Percentiles rank a stretch among this genome's conserved stretches.
Conservation (phyloP, 2,888 invertebrate genomes). For the Digitonthophagus gazella region DNA sequence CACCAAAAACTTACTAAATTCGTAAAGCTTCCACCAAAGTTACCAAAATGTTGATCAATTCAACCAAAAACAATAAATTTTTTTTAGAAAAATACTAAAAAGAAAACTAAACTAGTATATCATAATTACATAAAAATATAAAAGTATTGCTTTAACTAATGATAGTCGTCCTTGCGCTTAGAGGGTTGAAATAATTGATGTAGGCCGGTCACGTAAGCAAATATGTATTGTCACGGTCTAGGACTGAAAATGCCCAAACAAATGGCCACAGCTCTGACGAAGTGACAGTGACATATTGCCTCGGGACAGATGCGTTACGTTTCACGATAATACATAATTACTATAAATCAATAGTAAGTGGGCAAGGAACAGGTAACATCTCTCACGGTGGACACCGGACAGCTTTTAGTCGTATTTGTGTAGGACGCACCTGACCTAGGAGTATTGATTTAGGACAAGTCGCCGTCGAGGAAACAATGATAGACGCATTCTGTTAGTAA, state of each 20-base stretch:
- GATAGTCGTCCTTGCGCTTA: background rate
- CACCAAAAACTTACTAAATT: no score
- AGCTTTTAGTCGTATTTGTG: conserved; percentile 41
- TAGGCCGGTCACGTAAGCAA: conserved; percentile 12
- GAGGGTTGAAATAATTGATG: conserved; percentile 2
- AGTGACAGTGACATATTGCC: conserved; percentile 39
- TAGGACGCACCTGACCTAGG: conserved; percentile 41
- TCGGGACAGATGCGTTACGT: conserved; percentile 37
- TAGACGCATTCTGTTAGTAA: conserved; percentile 27
- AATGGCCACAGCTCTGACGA: conserved; percentile 1
- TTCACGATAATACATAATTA: conserved; percentile 39
- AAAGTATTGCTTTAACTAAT: background rate
- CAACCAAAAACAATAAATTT: no score
- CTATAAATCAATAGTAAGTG: conserved; percentile 43
- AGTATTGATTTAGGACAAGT: conserved; percentile 41
- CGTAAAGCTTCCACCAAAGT: no score
- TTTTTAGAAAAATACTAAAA: no score
- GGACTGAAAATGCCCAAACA: conserved; percentile 8
- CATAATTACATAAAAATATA: background rate
- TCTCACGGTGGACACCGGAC: conserved; percentile 39
- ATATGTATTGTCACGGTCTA: conserved; percentile 7
- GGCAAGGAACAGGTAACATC: conserved; percentile 41
- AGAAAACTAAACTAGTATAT: background rate
- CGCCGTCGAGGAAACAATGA: conserved; percentile 36
- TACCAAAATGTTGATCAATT: no score